Evolutionary conservation across 2,113 vertebrate species (phyloP).

Genomic region (Pseudopipra pipra): DNA sequence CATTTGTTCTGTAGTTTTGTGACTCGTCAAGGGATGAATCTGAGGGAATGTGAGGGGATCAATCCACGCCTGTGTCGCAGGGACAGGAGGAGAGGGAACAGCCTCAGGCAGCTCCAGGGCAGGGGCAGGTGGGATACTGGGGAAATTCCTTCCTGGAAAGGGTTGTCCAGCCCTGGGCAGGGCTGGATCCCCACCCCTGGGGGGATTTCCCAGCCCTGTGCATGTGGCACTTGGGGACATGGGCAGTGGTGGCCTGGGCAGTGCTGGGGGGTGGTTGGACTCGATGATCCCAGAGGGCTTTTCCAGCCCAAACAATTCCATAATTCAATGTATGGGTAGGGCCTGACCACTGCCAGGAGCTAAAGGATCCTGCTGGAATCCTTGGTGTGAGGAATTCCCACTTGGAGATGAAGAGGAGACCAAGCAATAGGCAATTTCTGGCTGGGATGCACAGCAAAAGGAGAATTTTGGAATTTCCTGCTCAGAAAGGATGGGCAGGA

Average conservation of each 20-base stretch:
- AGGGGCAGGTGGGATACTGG: not conserved
- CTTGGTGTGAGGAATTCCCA: not conserved
- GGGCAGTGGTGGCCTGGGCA: not conserved
- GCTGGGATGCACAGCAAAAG: not conserved
- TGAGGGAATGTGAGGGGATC: no score
- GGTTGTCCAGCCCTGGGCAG: not conserved
- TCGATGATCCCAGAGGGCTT: not conserved
- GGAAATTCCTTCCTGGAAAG: not conserved
- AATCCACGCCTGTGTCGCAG: no score
- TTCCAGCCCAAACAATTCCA: not conserved
- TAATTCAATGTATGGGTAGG: not conserved
- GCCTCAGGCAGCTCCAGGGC: not conserved
- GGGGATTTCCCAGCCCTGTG: not conserved
- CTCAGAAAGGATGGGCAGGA: not conserved
- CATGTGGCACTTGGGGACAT: not conserved
- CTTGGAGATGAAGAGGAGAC: not conserved
- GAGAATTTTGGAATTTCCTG: not conserved
- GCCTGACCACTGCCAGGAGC: not conserved
- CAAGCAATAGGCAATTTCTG: fast-evolving
- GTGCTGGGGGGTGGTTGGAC: not conserved
- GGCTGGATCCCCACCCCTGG: not conserved
- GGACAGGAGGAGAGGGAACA: not conserved
- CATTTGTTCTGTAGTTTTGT: not conserved
- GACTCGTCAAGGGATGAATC: not conserved
- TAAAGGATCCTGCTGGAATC: not conserved